Evolutionary conservation across 2,888 invertebrate species (phyloP), one percentile per base, ranked within the genome.

Genomic region (Chydorus sphaericus): DNA sequence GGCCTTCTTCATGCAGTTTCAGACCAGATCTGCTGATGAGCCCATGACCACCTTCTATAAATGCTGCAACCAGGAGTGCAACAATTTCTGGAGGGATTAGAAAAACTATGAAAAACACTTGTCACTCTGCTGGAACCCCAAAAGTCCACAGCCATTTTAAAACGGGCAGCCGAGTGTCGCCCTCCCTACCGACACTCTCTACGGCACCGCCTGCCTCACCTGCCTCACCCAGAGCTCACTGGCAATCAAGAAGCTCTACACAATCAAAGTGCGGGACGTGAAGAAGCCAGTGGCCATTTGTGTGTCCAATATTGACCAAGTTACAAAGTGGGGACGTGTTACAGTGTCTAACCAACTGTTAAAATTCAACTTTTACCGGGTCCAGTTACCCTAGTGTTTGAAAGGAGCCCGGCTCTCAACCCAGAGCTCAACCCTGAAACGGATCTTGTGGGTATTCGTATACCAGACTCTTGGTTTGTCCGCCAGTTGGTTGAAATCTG

Each of bases 21-120:
- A 99, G 74, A 99, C 93, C 0, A 77, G 98, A 48, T 96, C 96
- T 16, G 98, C 98, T 33, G 98, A 98, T 71, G 98, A 98, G 70
- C 97, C 98, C 0, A 96, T 96, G 94, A 98, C 98, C 8, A 94
- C 88, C 14, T 98, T 97, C 70, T 98, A 96, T 70, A 85, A 90
- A 66, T 98, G 98, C 68, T 90, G 91, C 66, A 87, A 85, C 69
- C 80, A 82, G 64, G 77, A 81, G 62, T 98, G 98, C 74, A 83
- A 83, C 28, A 85, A 94, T 69, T 85, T 85, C 62, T 98, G 97
- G 98, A 80, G 92, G 63, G 94, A 96, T 66, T 89, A 80, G 74
- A 62, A 11, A 20, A n/a, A n/a, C n/a, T n/a, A 52, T 52, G 52
- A 52, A 23, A 3, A 36, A 36, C 52, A 23, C 26, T n/a, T 23